Conservation (phyloP, 2,797 vertebrate species). For the Margarornis squamiger region DNA sequence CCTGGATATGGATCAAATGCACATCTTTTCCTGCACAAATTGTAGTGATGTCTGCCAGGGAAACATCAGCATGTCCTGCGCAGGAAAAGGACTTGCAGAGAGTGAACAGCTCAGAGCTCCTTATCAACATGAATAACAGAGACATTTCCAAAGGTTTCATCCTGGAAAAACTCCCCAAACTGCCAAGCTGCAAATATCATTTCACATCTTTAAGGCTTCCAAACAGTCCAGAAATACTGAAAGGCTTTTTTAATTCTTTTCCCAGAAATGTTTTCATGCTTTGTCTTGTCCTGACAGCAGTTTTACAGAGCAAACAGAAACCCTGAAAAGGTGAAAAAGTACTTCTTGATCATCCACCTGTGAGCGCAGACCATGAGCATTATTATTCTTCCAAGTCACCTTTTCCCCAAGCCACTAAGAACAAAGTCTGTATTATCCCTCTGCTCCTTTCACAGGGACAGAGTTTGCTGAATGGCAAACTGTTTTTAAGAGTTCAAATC, state of each 20-base stretch:
- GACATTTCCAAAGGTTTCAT: not conserved
- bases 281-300: not conserved
- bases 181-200: not conserved
- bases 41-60: not conserved
- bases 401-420: not conserved
- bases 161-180: not conserved
- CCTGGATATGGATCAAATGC: slow-evolving; percentile 2
- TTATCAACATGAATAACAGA: not conserved
- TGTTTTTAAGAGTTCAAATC: not conserved
- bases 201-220: slow-evolving; percentile 1
- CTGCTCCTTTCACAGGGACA: not conserved
- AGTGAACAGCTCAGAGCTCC: not conserved
- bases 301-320: not conserved
- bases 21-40: slow-evolving; percentile 1
- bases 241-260: not conserved
- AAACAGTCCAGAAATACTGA: not conserved
- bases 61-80: slow-evolving; percentile 34
- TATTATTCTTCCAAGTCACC: not conserved
- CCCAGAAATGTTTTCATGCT: not conserved
- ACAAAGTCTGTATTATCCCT: not conserved
- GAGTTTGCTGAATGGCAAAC: not conserved
- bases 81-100: not conserved
- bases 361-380: not conserved
- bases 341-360: not conserved
- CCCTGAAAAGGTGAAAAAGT: not conserved